Base-by-base conservation (phyloP, 1,140 invertebrate species). In the Drosophila mayri region DNA sequence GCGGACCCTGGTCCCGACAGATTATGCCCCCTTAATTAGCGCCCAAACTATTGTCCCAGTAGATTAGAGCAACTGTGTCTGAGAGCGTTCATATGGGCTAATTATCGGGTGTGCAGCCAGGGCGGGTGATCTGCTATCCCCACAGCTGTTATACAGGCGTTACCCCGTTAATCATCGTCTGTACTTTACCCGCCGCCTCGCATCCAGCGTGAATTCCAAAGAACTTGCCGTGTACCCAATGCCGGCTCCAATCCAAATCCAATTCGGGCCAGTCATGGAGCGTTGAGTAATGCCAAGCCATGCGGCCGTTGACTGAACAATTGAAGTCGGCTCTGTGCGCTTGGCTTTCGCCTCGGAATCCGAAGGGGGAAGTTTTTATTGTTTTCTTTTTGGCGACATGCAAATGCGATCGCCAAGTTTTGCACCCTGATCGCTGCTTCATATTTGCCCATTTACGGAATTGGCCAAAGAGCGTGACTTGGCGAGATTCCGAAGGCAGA, bases 121-220 rank as follows among this genome's bases (percentile, higher is more conserved):
- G 43, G 28, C 65, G 49, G 62, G 6, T 22, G 38, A 70, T 44
- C 46, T 32, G 41, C 14, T n/a, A 47, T 16, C 65, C 37, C 16
- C 28, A n/a, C 37, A 43, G 18, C 12, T n/a, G 38, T 74, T 61
- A 47, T 38, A 35, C 68, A 74, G 52, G 55, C 72, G 18, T 43
- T 66, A 38, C 52, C 63, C 72, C 62, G 52, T 55, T 60, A 59
- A 32, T 71, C 60, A 79, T 59, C 58, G 28, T 20, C 14, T 55
- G 74, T 81, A 81, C 83, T 87, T 86, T 86, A 86, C 79, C 66
- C 82, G n/a, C 43, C n/a, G 3, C 60, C 57, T 64, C 50, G 44
- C 47, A 55, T 57, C 41, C 32, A 59, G 38, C 83, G 83, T 79
- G 64, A 87, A 86, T 86, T 86, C 83, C 83, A 76, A 88, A 86